Conservation (phyloP, 2,113 vertebrate genomes). For the Arenaria interpres region DNA sequence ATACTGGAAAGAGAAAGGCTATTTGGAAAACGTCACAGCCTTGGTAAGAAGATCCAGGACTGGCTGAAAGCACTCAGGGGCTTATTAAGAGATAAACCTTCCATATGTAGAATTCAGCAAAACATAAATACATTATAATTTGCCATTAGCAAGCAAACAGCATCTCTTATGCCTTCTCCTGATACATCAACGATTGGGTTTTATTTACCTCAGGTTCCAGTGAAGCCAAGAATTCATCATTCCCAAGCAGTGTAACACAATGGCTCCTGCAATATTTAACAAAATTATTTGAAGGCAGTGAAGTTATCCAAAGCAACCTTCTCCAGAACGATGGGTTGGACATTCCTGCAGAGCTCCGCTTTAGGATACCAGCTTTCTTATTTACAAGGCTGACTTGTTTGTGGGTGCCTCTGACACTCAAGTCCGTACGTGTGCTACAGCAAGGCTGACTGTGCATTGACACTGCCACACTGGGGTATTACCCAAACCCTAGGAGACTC, state of each 20-base stretch:
- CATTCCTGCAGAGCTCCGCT: not conserved
- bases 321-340: not conserved
- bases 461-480: not conserved
- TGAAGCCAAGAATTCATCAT: not conserved
- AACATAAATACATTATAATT: not conserved
- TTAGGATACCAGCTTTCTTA: not conserved
- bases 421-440: not conserved
- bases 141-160: not conserved
- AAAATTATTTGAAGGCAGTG: not conserved
- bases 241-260: not conserved
- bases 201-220: not conserved
- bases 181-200: not conserved
- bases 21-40: slow-evolving; percentile 3
- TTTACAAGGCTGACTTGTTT: not conserved
- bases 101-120: not conserved
- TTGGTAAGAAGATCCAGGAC: not conserved
- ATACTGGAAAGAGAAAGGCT: not conserved
- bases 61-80: not conserved
- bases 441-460: not conserved
- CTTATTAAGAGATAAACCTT: slow-evolving; percentile 40
- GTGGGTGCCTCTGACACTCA: not conserved
- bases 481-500: not conserved
- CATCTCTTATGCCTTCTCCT: not conserved
- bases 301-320: not conserved
- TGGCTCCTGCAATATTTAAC: not conserved